phyloP scores from a whole-genome alignment of 2,797 vertebrate genomes.

The Lepus oiostolus region DNA sequence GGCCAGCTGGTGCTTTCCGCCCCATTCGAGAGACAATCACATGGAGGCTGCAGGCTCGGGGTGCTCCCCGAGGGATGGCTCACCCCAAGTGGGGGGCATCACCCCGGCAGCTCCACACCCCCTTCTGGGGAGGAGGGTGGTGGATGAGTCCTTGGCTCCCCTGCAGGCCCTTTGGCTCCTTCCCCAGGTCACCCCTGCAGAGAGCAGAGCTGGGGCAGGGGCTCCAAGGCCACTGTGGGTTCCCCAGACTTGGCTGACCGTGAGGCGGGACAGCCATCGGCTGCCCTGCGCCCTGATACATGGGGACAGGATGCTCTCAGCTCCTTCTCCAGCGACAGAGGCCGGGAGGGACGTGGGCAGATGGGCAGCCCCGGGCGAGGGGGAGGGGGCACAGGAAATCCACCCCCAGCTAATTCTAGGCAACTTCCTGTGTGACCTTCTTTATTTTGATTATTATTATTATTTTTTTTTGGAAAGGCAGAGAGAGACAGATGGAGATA shows the following conservation, averaged over 20 bases:
- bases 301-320: too few relatives aligned
- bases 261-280: background rate
- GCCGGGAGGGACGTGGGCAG: too few relatives aligned
- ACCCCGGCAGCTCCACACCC: too few relatives aligned
- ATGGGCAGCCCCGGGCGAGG: too few relatives aligned
- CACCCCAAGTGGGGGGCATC: background rate
- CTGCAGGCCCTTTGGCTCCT: rapidly evolving
- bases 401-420: background rate
- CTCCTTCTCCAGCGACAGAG: background rate
- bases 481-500: too few relatives aligned
- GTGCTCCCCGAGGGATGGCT: rapidly evolving
- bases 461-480: too few relatives aligned
- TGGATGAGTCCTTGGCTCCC: background rate
- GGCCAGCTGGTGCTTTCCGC: background rate
- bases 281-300: background rate
- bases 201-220: rapidly evolving
- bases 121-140: too few relatives aligned
- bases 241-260: background rate
- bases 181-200: background rate
- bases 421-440: background rate
- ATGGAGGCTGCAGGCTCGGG: background rate
- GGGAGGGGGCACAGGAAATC: rapidly evolving
- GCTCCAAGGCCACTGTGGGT: background rate
- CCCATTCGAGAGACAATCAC: background rate
- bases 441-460: too few relatives aligned